Percentiles rank a stretch among this genome's conserved stretches.
phyloP scores from a whole-genome alignment of 2,797 vertebrate species.

The Menidia menidia region DNA sequence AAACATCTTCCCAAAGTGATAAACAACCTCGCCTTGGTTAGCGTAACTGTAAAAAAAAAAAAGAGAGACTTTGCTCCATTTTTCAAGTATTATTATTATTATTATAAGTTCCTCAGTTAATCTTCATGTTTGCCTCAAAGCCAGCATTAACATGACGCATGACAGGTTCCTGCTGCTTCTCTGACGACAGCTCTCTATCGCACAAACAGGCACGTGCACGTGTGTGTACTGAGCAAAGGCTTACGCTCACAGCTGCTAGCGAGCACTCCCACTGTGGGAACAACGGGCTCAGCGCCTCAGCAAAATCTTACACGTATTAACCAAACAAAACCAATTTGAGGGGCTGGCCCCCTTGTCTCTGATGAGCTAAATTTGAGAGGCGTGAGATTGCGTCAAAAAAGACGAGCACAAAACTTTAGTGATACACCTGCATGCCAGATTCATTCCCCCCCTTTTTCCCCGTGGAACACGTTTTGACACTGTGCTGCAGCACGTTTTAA shows the following conservation, averaged over 20 bases:
- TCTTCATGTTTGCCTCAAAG: conserved; percentile 70
- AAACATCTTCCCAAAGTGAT: conserved; percentile 71
- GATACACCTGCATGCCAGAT: conserved; percentile 35
- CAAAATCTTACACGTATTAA: conserved; percentile 37
- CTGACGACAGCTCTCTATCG: conserved; percentile 39
- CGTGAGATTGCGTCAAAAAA: conserved; percentile 48
- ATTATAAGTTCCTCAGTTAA: conserved; percentile 66
- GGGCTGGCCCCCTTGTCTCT: conserved; percentile 31
- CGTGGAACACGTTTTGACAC: conserved; percentile 52
- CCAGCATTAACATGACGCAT: conserved; percentile 64
- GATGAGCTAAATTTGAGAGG: conserved; percentile 24
- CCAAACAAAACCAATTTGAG: conserved; percentile 38
- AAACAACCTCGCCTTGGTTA: conserved; percentile 69
- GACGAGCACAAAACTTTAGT: conserved; percentile 27
- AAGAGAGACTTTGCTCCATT: conserved; percentile 69
- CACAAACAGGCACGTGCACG: conserved; percentile 16
- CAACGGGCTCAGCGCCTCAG: conserved; percentile 23
- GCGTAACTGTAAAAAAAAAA: conserved; percentile 51
- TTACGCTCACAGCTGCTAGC: conserved; percentile 16
- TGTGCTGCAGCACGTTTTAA: conserved; percentile 6
- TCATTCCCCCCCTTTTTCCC: conserved; percentile 32
- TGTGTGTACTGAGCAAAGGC: not conserved
- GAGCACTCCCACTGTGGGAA: conserved; percentile 23
- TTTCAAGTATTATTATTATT: conserved; percentile 69
- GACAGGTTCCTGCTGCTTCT: conserved; percentile 63